Conservation (phyloP, 2,888 invertebrate species). For the Rotaria socialis region DNA sequence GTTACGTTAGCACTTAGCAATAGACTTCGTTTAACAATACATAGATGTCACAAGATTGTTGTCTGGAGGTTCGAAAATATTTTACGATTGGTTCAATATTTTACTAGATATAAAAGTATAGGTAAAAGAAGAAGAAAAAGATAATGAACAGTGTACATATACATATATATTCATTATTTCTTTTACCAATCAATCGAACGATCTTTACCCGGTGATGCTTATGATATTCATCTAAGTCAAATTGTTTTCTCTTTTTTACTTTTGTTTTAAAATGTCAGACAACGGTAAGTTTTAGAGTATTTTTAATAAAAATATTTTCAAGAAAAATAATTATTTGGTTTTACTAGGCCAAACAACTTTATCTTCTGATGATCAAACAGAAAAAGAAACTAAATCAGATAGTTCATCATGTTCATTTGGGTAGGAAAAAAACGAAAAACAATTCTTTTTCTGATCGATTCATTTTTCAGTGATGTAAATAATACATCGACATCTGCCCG, state of each 20-base stretch:
- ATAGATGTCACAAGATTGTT: not conserved
- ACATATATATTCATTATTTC: not conserved
- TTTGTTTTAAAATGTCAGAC: not conserved
- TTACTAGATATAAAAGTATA: not conserved
- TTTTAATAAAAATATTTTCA: not conserved
- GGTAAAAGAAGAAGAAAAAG: not conserved
- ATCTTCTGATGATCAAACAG: not conserved
- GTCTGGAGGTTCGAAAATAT: not conserved
- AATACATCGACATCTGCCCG: not conserved
- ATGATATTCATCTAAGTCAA: slow-evolving; percentile 1
- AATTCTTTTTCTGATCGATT: not conserved
- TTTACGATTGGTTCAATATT: not conserved
- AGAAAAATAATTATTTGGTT: not conserved
- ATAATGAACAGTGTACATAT: not conserved
- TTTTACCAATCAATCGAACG: not conserved
- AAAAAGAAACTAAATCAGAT: not conserved
- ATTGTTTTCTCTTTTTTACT: not conserved
- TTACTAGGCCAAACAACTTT: not conserved
- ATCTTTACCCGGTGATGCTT: not conserved
- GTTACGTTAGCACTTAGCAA: not conserved
- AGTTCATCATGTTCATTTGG: not conserved
- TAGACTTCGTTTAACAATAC: not conserved
- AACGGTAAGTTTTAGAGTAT: not conserved
- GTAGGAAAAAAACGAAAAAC: too few relatives aligned
- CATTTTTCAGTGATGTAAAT: not conserved